Base-by-base conservation (phyloP, 2,113 vertebrate species). In the Amphiprion ocellaris region DNA sequence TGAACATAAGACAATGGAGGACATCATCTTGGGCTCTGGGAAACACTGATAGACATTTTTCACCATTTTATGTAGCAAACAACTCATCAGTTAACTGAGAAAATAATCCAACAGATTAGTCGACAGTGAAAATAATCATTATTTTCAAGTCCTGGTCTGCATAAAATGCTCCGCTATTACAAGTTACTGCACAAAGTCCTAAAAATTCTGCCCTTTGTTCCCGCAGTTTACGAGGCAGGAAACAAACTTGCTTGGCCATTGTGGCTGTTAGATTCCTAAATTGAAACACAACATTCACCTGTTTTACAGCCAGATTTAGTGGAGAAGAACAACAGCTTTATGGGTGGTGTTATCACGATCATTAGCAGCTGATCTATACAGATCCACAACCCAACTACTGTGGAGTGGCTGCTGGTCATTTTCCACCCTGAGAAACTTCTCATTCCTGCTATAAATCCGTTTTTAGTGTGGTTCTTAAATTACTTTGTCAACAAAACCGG, bases 391-490 rank as follows among this genome's bases (percentile, higher is more conserved):
- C 19, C 24, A 49, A 60, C 59, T 70, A 41, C 59, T 49, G 44
- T n/a, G 15, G 5, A 1, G 19, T 26, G 24, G 19, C 50, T 56
- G 50, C 12, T 56, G 74, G 56, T 39, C 37, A 67, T 66, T 82
- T 80, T 66, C 56, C 55, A 65, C 14, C n/a, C 49, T 16, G 46
- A 44, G 23, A 56, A 74, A 58, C 1, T 1, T 17, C 10, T 26
- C 1, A 50, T 46, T 74, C 23, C 69, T 37, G 47, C 52, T 10
- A 39, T 33, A 33, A 63, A 65, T 41, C 21, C 19, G 54, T 4
- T 39, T 82, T 74, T 65, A 5, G 77, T 44, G 64, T 65, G 44
- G 7, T 69, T 68, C 9, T 58, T 74, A 24, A 82, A 74, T 62
- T 30, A 50, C 8, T 53, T n/a, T 4, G 16, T 46, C n/a, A 10